phyloP scores from a whole-genome alignment of 2,113 vertebrate species.

The Hydrolagus affinis region DNA sequence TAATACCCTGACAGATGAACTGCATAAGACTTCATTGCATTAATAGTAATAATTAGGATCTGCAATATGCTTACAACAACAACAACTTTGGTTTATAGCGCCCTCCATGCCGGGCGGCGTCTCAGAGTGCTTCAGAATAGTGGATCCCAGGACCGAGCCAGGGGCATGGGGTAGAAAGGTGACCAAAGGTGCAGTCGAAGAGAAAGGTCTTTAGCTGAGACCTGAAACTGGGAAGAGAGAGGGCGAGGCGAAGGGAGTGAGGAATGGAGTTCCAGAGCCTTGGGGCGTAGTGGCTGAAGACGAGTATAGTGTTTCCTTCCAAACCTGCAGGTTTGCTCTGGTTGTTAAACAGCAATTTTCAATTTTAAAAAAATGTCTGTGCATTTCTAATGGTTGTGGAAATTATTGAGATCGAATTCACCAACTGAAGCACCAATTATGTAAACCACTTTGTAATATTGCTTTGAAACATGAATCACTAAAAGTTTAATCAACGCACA shows the following conservation, averaged over 20 bases:
- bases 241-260: no score
- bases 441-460: background rate
- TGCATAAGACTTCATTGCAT: background rate
- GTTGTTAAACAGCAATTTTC: background rate
- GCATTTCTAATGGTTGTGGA: background rate
- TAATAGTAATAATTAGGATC: background rate
- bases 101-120: no score
- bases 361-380: background rate
- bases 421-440: background rate
- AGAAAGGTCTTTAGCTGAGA: no score
- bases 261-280: no score
- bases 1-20: background rate
- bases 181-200: no score
- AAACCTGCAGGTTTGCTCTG: background rate
- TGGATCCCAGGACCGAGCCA: no score
- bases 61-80: background rate
- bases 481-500: background rate
- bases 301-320: background rate
- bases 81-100: no score
- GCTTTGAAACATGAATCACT: background rate
- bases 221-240: no score
- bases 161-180: no score
- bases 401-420: background rate
- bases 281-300: no score
- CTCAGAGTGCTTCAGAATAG: no score